Percentiles rank a stretch among this genome's conserved stretches.
Evolutionary conservation across 2,113 vertebrate species (phyloP).

Genomic region (Protobothrops flavoviridis): DNA sequence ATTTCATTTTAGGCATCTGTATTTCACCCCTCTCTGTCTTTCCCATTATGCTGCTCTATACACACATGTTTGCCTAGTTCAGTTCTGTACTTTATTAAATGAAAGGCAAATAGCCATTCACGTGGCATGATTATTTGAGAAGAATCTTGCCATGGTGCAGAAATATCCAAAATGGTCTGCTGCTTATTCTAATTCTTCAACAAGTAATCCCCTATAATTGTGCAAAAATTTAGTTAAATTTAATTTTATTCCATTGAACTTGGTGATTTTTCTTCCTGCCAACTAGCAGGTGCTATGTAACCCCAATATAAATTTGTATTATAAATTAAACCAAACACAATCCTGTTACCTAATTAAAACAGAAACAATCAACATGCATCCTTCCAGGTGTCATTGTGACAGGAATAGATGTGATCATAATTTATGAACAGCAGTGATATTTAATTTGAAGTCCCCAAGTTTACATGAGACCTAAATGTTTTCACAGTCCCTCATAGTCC

Average conservation of each 20-base stretch:
- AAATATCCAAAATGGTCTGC: neutral
- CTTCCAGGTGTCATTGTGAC: neutral
- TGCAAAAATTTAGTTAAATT: neutral
- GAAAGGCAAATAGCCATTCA: neutral
- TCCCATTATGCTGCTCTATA: neutral
- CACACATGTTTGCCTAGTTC: neutral
- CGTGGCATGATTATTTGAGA: neutral
- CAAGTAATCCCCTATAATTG: neutral
- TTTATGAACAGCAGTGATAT: neutral
- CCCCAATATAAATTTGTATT: neutral
- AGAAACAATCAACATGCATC: neutral
- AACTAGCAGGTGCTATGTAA: neutral
- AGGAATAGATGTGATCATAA: neutral
- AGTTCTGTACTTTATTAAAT: neutral
- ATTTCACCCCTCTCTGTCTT: neutral
- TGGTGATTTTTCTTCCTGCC: neutral
- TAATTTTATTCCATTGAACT: neutral
- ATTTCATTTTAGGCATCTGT: neutral
- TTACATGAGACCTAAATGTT: neutral
- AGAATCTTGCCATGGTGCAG: neutral
- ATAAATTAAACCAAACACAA: neutral
- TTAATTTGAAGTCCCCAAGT: neutral
- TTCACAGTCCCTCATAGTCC: neutral
- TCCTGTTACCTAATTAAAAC: neutral
- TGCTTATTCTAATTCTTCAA: neutral